Evolutionary conservation across 2,888 invertebrate species (phyloP).

Genomic region (Liopterus haemorrhoidalis): DNA sequence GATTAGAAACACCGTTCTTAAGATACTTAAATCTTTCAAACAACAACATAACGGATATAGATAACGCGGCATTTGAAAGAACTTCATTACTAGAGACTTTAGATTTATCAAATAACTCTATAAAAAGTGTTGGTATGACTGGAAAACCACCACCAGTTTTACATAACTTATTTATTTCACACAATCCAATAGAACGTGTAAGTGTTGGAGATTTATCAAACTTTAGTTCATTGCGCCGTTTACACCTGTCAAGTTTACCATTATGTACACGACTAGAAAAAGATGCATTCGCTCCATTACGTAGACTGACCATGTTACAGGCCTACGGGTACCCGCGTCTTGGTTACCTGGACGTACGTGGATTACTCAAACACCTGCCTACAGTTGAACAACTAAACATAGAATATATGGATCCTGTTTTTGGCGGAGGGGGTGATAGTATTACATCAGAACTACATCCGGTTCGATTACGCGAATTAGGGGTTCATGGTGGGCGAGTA

Average conservation of each 20-base stretch:
- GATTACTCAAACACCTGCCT: slow-evolving; percentile 68
- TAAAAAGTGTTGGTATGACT: slow-evolving; percentile 64
- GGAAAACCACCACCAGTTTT: slow-evolving; percentile 65
- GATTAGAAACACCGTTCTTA: slow-evolving; percentile 80
- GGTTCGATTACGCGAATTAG: slow-evolving; percentile 65
- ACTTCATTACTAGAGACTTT: slow-evolving; percentile 72
- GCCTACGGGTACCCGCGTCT: slow-evolving; percentile 72
- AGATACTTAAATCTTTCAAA: slow-evolving; percentile 70
- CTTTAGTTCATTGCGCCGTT: slow-evolving; percentile 57
- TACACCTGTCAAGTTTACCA: slow-evolving; percentile 62
- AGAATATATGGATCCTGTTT: slow-evolving; percentile 81
- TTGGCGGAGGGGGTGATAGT: slow-evolving; percentile 75
- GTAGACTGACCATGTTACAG: slow-evolving; percentile 62
- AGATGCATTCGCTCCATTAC: slow-evolving; percentile 67
- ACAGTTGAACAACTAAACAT: slow-evolving; percentile 72
- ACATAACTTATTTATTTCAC: slow-evolving; percentile 62
- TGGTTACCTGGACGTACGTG: slow-evolving; percentile 81
- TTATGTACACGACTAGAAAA: slow-evolving; percentile 75
- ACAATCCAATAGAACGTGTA: slow-evolving; percentile 75
- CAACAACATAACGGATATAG: slow-evolving; percentile 63
- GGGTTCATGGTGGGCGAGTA: slow-evolving; percentile 67
- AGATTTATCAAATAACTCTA: slow-evolving; percentile 69
- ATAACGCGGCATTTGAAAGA: slow-evolving; percentile 65
- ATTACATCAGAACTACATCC: slow-evolving; percentile 74
- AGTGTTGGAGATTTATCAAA: slow-evolving; percentile 70